Evolutionary conservation across 2,113 vertebrate species (phyloP), one percentile per base, ranked within the genome.

Genomic region (Strix aluco): DNA sequence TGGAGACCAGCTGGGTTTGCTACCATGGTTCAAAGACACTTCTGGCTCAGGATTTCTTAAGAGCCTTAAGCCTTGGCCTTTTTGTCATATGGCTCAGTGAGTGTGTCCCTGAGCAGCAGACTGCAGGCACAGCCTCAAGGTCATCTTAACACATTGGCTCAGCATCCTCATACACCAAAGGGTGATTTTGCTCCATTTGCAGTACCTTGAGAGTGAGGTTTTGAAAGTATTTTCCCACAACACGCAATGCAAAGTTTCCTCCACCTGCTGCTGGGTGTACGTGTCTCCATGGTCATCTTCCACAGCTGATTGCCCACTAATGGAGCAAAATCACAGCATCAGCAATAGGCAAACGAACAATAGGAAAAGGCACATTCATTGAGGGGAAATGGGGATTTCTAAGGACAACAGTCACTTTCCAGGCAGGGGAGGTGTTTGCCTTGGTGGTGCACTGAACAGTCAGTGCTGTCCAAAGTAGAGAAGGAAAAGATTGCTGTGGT

Each of bases 331-430:
- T 20, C 51, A 77, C 52, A 46, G 47, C 81, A 32, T 3, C 63
- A 77, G 16, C 34, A 51, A 34, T 9, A 44, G 40, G 30, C 51
- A 59, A 29, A 19, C 46, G 16, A 36, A 4, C 10, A 10, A 2
- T 3, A 3, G 5, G 15, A 62, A 38, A 73, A 23, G 36, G 19
- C 34, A 32, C 0, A 0, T 46, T 82, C 20, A 2, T 1, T 6
- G 73, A 25, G 57, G 29, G 25, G 27, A 77, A 63, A 47, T 2
- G 6, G 23, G 57, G 12, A 38, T 62, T 83, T 62, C 51, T 25
- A 1, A 57, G 65, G 65, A 29, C 1, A 42, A 3, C 13, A 57
- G 46, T 1, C 38, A 26, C 38, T 59, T 55, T 12, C 3, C 29
- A 36, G 61, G 44, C 42, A 15, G 6, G 19, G 46, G 55, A 70